These are phyloP conservation scores for Cottus gobio DNA, from an alignment of 2,113 vertebrate species.

Conservation along the genomic window DNA sequence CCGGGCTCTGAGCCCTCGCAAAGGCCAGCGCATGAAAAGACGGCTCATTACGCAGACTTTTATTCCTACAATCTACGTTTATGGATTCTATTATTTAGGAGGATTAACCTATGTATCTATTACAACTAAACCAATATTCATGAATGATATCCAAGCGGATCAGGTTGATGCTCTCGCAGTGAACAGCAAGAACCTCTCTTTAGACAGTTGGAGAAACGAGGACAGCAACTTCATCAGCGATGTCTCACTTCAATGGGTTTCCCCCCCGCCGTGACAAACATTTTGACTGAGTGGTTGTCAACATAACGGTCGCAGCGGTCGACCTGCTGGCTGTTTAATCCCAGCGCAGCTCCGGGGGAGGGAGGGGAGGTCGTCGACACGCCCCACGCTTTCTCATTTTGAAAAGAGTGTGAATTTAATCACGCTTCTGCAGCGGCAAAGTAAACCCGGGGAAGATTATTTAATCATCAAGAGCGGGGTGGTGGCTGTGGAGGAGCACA, in stretches of 20 bases:
- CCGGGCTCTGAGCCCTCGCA: not conserved
- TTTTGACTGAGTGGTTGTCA: not conserved
- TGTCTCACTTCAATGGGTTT: not conserved
- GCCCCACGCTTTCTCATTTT: slow-evolving; percentile 49
- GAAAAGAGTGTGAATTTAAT: slow-evolving; percentile 62
- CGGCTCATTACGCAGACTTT: not conserved
- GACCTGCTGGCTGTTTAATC: too few relatives aligned
- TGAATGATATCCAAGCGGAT: not conserved
- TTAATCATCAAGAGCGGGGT: slow-evolving; percentile 44
- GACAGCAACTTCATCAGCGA: not conserved
- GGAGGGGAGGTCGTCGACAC: not conserved
- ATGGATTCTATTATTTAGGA: not conserved
- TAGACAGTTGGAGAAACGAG: slow-evolving; percentile 7
- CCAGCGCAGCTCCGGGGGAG: too few relatives aligned
- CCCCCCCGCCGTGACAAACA: not conserved
- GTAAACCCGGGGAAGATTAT: slow-evolving; percentile 56
- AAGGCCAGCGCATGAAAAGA: slow-evolving; percentile 34
- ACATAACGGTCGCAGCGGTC: not conserved
- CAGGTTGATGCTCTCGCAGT: not conserved
- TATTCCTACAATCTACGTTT: not conserved
- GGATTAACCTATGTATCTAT: not conserved
- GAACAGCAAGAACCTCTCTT: not conserved
- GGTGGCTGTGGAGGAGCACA: slow-evolving; percentile 39
- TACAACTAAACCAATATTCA: not conserved
- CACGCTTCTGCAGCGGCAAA: slow-evolving; percentile 44